Evolutionary conservation across 2,113 vertebrate genomes (phyloP).

Genomic region (Gnathochromis pfefferi): DNA sequence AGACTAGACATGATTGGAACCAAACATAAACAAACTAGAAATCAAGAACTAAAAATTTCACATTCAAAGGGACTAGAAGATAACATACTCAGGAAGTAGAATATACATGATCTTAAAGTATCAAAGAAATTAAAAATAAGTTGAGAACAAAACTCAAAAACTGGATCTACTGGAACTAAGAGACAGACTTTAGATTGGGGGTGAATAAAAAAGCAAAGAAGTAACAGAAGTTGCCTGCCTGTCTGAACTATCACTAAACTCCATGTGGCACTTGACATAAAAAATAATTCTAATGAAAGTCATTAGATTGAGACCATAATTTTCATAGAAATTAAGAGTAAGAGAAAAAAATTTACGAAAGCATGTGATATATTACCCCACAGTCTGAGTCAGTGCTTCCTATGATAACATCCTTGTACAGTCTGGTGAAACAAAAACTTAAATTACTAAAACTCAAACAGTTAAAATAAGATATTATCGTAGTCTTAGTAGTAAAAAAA

Average conservation of each 20-base stretch:
- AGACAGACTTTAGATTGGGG: background rate
- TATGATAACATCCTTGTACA: background rate
- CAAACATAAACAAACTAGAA: background rate
- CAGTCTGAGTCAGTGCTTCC: background rate
- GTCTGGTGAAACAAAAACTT: conserved; percentile 2
- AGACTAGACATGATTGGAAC: background rate
- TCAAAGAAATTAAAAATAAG: background rate
- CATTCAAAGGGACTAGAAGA: background rate
- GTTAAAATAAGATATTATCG: conserved; percentile 5
- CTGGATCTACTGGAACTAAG: background rate
- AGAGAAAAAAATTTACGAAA: background rate
- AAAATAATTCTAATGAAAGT: background rate
- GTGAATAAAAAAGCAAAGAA: background rate
- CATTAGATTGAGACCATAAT: background rate
- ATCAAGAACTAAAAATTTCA: background rate
- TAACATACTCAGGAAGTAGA: background rate
- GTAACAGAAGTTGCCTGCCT: background rate
- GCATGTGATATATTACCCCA: background rate
- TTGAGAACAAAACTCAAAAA: background rate
- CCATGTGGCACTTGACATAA: background rate
- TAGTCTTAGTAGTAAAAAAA: background rate
- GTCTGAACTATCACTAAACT: background rate
- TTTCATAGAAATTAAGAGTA: background rate
- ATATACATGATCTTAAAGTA: background rate
- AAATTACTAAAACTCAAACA: background rate